Conservation (phyloP, 1,140 invertebrate genomes). For the Habropoda laboriosa region DNA sequence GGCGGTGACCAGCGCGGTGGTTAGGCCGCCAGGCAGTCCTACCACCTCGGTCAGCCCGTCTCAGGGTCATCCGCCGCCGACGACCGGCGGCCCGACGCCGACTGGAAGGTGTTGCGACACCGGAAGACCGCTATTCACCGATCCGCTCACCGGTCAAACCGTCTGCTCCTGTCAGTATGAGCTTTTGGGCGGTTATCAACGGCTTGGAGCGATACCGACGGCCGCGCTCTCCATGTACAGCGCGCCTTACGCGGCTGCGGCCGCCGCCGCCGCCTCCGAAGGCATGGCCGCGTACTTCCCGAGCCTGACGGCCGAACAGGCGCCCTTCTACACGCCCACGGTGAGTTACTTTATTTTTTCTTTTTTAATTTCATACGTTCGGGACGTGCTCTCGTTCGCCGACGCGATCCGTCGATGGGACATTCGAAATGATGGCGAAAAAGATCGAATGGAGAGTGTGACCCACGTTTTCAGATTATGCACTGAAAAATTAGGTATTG, state of each 20-base stretch:
- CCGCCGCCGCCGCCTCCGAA: constrained; percentile 84
- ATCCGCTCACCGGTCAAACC: constrained; percentile 95
- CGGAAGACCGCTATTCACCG: constrained; percentile 94
- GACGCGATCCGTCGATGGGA: no score
- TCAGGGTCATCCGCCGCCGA: constrained; percentile 82
- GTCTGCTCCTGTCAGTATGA: constrained; percentile 96
- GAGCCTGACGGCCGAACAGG: constrained; percentile 89
- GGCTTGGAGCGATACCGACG: constrained; percentile 86
- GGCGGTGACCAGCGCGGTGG: constrained; percentile 80
- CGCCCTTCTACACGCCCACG: constrained; percentile 90
- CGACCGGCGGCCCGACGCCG: constrained; percentile 81
- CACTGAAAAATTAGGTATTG: no score
- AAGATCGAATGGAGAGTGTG: no score
- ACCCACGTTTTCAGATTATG: no score
- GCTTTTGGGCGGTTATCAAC: constrained; percentile 89
- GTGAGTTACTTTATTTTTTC: constrained; percentile 83
- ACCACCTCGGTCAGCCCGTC: constrained; percentile 78
- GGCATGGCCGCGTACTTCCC: constrained; percentile 92
- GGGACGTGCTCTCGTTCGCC: no score
- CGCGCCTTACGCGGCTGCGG: constrained; percentile 88
- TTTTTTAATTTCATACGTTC: no score
- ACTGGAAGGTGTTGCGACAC: constrained; percentile 93
- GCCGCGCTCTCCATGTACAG: constrained; percentile 89
- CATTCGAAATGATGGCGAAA: no score
- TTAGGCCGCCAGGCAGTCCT: constrained; percentile 78